Percentiles rank a stretch among this genome's conserved stretches.
These are phyloP conservation scores for Kryptolebias ocellatus DNA, from an alignment of 2,797 vertebrate species.

Conservation along the genomic window DNA sequence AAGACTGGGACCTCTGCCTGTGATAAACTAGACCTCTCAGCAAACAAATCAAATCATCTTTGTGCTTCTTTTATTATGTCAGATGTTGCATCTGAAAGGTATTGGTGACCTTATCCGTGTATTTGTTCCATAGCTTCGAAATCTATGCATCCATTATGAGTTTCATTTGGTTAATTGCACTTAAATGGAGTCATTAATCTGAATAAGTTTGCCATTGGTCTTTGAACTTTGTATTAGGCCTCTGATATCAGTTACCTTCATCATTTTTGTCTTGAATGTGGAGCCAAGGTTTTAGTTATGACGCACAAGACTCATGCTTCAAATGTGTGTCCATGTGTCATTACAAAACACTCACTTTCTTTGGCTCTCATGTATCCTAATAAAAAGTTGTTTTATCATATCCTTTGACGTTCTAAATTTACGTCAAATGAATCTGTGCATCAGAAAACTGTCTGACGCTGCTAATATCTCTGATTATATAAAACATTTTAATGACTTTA, in stretches of 20 bases:
- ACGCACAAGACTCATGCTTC: constrained; percentile 45
- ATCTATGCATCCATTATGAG: constrained; percentile 46
- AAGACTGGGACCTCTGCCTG: constrained; percentile 11
- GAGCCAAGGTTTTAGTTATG: constrained; percentile 43
- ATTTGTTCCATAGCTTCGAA: constrained; percentile 43
- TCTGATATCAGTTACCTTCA: constrained; percentile 53
- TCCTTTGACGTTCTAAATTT: constrained; percentile 1
- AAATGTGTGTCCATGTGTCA: constrained; percentile 30
- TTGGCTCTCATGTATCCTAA: not conserved
- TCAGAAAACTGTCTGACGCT: not conserved
- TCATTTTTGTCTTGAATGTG: constrained; percentile 48
- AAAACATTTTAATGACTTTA: not conserved
- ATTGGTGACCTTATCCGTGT: constrained; percentile 47
- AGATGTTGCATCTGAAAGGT: constrained; percentile 33
- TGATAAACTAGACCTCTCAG: constrained; percentile 22
- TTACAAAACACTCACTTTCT: constrained; percentile 11
- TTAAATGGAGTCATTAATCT: constrained; percentile 53
- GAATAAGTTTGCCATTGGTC: constrained; percentile 24
- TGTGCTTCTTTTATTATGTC: constrained; percentile 1
- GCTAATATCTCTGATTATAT: not conserved
- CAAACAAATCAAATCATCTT: constrained; percentile 37
- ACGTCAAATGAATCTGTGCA: not conserved
- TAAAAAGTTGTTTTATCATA: not conserved
- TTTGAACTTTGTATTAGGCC: constrained; percentile 55
- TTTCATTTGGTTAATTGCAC: constrained; percentile 44